A percentile compares a stretch with the other conserved stretches of the same genome.
Evolutionary conservation across 2,797 vertebrate species (phyloP).

Genomic region (Anisognathus igniventris): DNA sequence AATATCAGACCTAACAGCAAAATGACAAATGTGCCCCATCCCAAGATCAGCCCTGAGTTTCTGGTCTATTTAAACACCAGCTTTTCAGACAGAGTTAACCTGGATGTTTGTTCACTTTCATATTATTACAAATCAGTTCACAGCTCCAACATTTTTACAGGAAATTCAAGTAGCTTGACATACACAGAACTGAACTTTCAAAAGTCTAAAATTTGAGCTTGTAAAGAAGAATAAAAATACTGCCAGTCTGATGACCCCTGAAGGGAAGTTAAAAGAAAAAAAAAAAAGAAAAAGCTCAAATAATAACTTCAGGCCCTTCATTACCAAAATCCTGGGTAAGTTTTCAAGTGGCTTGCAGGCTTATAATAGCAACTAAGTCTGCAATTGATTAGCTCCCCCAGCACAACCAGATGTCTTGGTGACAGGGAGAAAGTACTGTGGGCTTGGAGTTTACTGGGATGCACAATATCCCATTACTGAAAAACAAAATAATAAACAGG

Average conservation of each 20-base stretch:
- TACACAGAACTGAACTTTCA: neutral
- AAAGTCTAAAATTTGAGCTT: neutral
- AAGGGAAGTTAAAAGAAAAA: conserved; percentile 22
- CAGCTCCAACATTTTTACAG: neutral
- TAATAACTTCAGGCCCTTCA: conserved; percentile 57
- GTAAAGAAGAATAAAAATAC: neutral
- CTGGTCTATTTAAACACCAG: neutral
- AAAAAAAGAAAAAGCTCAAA: neutral
- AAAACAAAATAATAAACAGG: neutral
- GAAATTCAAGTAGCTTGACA: conserved; percentile 3
- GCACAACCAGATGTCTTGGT: neutral
- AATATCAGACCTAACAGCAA: neutral
- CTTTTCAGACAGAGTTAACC: neutral
- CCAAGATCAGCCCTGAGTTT: neutral
- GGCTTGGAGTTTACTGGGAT: neutral
- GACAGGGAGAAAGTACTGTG: neutral
- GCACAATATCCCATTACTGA: neutral
- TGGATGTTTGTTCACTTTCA: neutral
- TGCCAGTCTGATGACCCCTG: conserved; percentile 31
- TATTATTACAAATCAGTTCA: neutral
- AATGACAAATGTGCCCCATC: neutral
- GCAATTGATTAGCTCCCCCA: conserved; percentile 36
- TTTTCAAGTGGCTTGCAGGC: conserved; percentile 50
- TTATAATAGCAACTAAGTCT: conserved; percentile 29
- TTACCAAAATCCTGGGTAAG: conserved; percentile 48